Conservation (phyloP, 2,797 vertebrate genomes). For the Masticophis lateralis region DNA sequence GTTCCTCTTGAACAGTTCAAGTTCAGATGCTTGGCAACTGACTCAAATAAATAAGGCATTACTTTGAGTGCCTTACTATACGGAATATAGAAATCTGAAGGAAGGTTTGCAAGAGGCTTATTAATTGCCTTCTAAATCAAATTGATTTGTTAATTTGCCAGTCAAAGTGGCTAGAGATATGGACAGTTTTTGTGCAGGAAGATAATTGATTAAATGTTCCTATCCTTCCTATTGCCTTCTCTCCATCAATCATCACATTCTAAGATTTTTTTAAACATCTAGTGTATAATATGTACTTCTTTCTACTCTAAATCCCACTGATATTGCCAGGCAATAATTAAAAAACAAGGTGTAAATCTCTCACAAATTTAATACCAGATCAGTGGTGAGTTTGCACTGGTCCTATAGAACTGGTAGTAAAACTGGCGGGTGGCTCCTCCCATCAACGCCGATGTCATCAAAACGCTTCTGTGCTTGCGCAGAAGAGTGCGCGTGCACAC, state of each 20-base stretch:
- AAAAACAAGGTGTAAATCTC: neutral
- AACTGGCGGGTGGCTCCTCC: too few relatives aligned
- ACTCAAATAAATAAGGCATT: neutral
- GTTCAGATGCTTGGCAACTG: neutral
- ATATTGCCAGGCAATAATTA: neutral
- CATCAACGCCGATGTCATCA: too few relatives aligned
- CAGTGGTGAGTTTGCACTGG: too few relatives aligned
- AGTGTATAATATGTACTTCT: neutral
- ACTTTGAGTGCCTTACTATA: neutral
- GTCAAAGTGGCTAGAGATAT: neutral
- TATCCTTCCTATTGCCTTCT: neutral
- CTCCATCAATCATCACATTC: too few relatives aligned
- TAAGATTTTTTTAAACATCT: neutral
- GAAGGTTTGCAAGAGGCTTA: neutral
- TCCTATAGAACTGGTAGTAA: too few relatives aligned
- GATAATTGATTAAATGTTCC: neutral
- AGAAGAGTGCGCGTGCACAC: accelerated
- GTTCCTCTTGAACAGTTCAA: neutral
- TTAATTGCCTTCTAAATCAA: neutral
- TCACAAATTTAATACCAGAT: neutral
- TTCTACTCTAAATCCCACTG: neutral
- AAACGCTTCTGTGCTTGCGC: too few relatives aligned
- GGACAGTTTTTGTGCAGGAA: neutral
- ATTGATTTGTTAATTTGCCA: neutral
- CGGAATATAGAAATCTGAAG: neutral